A percentile compares a stretch with the other conserved stretches of the same genome.
These are phyloP conservation scores for Anser brachyrhynchus DNA, from an alignment of 2,113 vertebrate species.

Conservation along the genomic window DNA sequence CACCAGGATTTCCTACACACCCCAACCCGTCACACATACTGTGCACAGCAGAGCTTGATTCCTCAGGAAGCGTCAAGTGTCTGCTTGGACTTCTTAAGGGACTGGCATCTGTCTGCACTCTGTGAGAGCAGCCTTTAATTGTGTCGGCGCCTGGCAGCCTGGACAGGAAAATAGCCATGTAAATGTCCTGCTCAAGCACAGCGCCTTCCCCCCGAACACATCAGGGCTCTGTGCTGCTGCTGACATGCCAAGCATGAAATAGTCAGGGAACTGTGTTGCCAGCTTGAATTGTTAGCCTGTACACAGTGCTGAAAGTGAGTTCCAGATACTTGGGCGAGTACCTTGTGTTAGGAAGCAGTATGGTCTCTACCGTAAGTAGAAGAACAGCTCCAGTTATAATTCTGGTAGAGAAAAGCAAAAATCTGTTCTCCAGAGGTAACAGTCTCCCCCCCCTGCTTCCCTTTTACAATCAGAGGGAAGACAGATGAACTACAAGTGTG, in stretches of 20 bases:
- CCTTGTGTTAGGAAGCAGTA: neutral
- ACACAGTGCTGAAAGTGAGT: neutral
- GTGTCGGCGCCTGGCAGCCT: neutral
- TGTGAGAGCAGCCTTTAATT: neutral
- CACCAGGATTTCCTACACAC: neutral
- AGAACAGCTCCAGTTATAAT: neutral
- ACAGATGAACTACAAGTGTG: accelerated
- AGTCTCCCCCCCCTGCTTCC: neutral
- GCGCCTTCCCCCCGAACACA: accelerated
- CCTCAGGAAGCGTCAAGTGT: accelerated
- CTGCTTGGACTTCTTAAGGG: neutral
- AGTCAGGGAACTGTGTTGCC: neutral
- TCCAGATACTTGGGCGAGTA: accelerated
- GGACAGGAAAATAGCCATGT: neutral
- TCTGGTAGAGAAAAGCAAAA: neutral
- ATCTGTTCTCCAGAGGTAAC: neutral
- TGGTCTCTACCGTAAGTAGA: neutral
- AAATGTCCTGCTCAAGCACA: neutral
- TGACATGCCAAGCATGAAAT: neutral
- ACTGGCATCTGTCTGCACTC: neutral
- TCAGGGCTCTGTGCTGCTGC: accelerated
- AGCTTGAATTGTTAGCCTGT: neutral
- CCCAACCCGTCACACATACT: neutral
- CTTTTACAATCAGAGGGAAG: neutral
- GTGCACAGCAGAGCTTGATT: neutral